Conservation (phyloP, 2,888 invertebrate genomes). For the Prenolepis imparis region DNA sequence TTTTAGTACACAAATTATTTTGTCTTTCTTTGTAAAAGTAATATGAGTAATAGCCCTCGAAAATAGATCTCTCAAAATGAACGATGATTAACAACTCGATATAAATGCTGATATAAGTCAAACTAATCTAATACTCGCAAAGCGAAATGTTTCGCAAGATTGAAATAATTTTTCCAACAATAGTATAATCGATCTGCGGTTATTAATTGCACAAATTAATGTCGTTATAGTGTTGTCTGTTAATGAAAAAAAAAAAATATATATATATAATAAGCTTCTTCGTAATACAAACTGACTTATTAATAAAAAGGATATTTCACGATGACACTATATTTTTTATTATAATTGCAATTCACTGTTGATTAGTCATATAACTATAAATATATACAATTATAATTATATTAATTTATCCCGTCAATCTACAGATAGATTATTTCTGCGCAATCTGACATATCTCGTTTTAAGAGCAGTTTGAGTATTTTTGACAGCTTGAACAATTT, state of each 20-base stretch:
- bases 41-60: not conserved
- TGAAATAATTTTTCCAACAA: not conserved
- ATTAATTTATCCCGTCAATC: constrained; percentile 22
- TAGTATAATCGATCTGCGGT: not conserved
- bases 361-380: not conserved
- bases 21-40: not conserved
- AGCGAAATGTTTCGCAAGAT: not conserved
- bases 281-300: not conserved
- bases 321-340: not conserved
- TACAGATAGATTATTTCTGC: too few relatives aligned
- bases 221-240: not conserved
- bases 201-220: not conserved
- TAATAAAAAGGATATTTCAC: not conserved
- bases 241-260: not conserved
- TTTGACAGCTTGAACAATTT: constrained; percentile 36
- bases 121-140: not conserved
- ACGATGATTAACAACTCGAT: not conserved
- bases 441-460: not conserved
- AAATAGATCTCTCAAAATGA: not conserved
- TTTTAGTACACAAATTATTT: not conserved
- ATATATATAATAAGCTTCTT: not conserved
- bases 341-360: not conserved
- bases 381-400: not conserved
- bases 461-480: constrained; percentile 6
- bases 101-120: not conserved